These are phyloP conservation scores for Callimorpha dominula DNA, from an alignment of 2,888 invertebrate genomes.

Conservation along the genomic window DNA sequence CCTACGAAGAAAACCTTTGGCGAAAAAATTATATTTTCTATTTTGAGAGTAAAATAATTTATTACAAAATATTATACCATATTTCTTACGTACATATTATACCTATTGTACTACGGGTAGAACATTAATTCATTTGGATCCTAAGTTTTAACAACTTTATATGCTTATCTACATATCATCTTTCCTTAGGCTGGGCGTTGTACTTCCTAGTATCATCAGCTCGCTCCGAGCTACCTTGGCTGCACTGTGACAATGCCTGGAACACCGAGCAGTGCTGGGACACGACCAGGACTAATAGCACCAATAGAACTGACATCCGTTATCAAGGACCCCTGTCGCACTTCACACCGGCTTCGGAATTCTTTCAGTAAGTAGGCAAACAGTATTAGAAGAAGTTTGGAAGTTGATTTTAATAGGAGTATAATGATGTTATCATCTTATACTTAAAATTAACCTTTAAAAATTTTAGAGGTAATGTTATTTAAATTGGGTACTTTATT, in stretches of 20 bases:
- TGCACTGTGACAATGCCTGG: slow-evolving; percentile 93
- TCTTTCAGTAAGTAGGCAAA: slow-evolving; percentile 89
- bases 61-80: too few species aligned
- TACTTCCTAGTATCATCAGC: slow-evolving; percentile 93
- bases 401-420: neutral
- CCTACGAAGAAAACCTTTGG: too few species aligned
- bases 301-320: slow-evolving; percentile 76
- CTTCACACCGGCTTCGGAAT: slow-evolving; percentile 92
- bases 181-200: slow-evolving; percentile 89
- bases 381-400: neutral
- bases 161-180: neutral
- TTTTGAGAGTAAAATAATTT: too few species aligned
- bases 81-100: too few species aligned
- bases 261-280: slow-evolving; percentile 92
- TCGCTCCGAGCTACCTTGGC: slow-evolving; percentile 91
- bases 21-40: too few species aligned
- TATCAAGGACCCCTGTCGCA: slow-evolving; percentile 85
- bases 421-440: too few species aligned
- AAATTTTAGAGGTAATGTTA: too few species aligned
- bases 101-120: too few species aligned
- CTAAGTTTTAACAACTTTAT: neutral
- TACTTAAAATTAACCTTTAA: too few species aligned
- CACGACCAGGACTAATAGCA: slow-evolving; percentile 67
- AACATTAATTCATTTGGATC: neutral
- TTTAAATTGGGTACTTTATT: too few species aligned